Conservation (phyloP, 2,797 vertebrate genomes). For the Peromyscus nudipes region DNA sequence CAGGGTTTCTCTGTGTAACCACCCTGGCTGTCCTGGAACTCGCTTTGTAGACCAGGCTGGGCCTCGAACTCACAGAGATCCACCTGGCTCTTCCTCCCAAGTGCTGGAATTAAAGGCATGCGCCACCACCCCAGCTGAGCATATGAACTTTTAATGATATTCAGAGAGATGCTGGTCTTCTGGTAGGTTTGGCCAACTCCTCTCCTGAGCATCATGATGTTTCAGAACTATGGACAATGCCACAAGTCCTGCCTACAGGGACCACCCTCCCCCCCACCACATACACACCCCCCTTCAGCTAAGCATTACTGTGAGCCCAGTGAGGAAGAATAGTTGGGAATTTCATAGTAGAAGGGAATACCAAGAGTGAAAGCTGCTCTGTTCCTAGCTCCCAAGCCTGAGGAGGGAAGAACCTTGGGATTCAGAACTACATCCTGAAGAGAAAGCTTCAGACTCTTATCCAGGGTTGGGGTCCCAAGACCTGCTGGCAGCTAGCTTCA, state of each 20-base stretch:
- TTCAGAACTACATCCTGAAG: not conserved
- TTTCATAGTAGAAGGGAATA: not conserved
- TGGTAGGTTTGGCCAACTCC: not conserved
- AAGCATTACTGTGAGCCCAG: not conserved
- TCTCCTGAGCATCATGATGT: not conserved
- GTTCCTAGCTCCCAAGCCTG: conserved; percentile 84
- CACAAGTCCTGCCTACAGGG: accelerated
- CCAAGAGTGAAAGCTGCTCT: not conserved
- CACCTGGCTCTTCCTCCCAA: not conserved
- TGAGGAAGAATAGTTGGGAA: not conserved
- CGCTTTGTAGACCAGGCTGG: not conserved
- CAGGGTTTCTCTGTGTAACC: not conserved
- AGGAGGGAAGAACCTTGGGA: not conserved
- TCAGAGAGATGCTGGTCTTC: not conserved
- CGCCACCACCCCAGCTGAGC: not conserved
- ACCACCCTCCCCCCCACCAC: not conserved
- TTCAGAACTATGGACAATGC: not conserved
- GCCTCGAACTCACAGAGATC: not conserved
- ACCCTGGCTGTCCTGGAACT: not conserved
- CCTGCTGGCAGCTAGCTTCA: conserved; percentile 86
- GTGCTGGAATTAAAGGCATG: not conserved
- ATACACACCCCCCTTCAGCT: not conserved
- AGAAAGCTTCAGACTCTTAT: conserved; percentile 66
- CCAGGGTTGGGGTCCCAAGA: conserved; percentile 89
- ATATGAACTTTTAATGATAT: not conserved